phyloP scores from a whole-genome alignment of 2,888 invertebrate genomes.

The Alitta virens region DNA sequence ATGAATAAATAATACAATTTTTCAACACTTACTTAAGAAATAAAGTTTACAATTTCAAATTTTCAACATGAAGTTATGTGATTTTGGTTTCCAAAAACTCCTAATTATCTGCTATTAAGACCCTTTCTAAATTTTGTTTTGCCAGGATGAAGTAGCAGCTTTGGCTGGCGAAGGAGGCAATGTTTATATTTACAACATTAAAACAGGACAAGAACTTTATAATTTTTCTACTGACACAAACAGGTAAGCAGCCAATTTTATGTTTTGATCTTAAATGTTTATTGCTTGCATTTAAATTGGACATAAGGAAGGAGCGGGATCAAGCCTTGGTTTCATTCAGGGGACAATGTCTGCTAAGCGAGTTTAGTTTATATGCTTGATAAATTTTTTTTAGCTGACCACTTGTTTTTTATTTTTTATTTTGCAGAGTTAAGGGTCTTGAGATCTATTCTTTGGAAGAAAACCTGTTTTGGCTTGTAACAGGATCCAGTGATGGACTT shows the following conservation, averaged over 20 bases:
- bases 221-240: constrained; percentile 33
- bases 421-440: constrained; percentile 19
- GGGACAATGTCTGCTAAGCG: no score
- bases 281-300: not conserved
- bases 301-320: no score
- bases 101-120: no score
- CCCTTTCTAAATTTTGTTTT: not conserved
- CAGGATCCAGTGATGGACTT: constrained; percentile 77
- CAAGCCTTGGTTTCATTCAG: no score
- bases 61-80: no score
- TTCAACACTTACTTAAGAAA: no score
- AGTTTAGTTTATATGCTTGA: no score
- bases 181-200: constrained; percentile 20
- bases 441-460: not conserved
- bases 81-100: no score
- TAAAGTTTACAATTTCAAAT: no score
- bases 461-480: constrained; percentile 44
- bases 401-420: not conserved
- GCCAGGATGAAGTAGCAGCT: constrained; percentile 57
- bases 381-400: no score
- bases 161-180: constrained; percentile 68
- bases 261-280: not conserved
- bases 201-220: constrained; percentile 28
- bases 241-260: constrained; percentile 56
- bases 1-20: not conserved